A percentile compares a stretch with the other conserved stretches of the same genome.
Conservation (phyloP, 2,797 vertebrate genomes). For the Ptychadena robeensis region DNA sequence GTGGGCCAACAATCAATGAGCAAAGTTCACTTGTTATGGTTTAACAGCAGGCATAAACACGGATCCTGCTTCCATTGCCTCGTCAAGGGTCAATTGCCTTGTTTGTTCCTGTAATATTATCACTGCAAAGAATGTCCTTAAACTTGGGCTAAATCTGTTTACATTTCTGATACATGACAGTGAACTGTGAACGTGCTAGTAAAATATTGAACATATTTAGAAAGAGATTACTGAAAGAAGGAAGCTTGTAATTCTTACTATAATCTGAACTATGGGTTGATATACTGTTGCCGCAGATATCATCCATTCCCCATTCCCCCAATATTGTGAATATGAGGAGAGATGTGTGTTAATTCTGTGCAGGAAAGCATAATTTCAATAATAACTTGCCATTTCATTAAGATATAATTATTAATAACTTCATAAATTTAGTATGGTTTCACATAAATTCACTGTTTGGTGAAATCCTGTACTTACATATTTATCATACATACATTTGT, state of each 20-base stretch:
- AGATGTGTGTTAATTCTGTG: too few species aligned
- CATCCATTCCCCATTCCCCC: too few species aligned
- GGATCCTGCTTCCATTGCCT: not conserved
- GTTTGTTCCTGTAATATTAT: slow-evolving; percentile 33
- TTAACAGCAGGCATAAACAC: slow-evolving; percentile 42
- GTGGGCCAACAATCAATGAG: slow-evolving; percentile 39
- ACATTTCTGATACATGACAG: not conserved
- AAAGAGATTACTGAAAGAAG: not conserved
- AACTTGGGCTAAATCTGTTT: not conserved
- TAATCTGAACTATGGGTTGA: not conserved
- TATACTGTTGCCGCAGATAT: too few species aligned
- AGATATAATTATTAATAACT: too few species aligned
- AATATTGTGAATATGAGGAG: too few species aligned
- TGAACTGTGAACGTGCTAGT: slow-evolving; percentile 17
- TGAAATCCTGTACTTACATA: too few species aligned
- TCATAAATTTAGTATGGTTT: too few species aligned
- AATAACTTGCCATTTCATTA: too few species aligned
- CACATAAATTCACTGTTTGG: too few species aligned
- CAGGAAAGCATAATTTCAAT: too few species aligned
- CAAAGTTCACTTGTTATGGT: slow-evolving; percentile 55
- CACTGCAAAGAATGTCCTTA: not conserved
- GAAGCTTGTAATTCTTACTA: not conserved
- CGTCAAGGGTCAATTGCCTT: slow-evolving; percentile 45
- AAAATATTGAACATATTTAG: not conserved
- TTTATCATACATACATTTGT: too few species aligned